Evolutionary conservation across 2,113 vertebrate species (phyloP).

Genomic region (Dasyurus viverrinus): DNA sequence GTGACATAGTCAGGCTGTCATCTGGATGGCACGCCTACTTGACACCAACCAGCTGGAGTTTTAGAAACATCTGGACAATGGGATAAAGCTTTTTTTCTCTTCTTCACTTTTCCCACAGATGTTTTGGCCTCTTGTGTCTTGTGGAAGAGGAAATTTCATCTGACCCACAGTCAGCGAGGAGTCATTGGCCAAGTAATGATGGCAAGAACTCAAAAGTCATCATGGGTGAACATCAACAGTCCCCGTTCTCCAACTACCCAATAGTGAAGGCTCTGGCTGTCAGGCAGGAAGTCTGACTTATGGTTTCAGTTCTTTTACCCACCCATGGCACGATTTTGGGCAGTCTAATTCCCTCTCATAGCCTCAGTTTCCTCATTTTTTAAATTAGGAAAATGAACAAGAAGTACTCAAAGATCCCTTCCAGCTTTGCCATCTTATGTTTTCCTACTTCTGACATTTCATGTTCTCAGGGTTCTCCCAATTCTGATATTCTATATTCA

Average conservation of each 20-base stretch:
- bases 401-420: background rate
- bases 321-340: background rate
- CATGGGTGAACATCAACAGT: background rate
- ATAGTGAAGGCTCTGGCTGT: background rate
- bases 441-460: background rate
- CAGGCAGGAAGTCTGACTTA: background rate
- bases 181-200: background rate
- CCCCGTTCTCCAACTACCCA: background rate
- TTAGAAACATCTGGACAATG: background rate
- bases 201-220: background rate
- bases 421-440: background rate
- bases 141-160: background rate
- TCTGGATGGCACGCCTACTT: background rate
- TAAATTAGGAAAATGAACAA: background rate
- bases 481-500: background rate
- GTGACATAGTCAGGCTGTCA: background rate
- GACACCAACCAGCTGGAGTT: background rate
- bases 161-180: background rate
- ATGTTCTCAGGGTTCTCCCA: background rate
- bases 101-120: constrained; percentile 4
- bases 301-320: background rate
- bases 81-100: background rate
- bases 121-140: background rate
- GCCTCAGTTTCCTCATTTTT: background rate
- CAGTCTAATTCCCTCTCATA: background rate